Conservation (phyloP, 1,140 invertebrate species). For the Scaptodrosophila lebanonensis region DNA sequence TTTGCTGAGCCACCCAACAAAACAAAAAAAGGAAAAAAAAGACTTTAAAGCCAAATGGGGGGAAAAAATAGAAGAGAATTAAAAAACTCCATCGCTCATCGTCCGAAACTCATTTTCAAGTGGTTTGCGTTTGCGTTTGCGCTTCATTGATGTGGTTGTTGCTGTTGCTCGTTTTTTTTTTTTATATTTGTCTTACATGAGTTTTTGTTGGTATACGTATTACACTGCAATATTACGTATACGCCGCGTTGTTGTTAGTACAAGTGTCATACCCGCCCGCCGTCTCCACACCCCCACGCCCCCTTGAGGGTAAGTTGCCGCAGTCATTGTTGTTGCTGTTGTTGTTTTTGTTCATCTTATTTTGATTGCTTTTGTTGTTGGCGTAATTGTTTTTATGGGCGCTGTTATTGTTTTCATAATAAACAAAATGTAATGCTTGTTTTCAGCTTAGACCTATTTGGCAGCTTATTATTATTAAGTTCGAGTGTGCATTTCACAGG, state of each 20-base stretch:
- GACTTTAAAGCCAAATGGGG: neutral
- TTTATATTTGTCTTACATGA: neutral
- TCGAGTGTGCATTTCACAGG: constrained; percentile 41
- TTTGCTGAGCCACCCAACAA: neutral
- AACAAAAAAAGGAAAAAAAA: neutral
- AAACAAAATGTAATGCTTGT: constrained; percentile 7
- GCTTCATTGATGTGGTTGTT: constrained; percentile 11
- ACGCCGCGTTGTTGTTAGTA: constrained; percentile 15
- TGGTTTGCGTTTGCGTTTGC: neutral
- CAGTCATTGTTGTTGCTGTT: constrained; percentile 31
- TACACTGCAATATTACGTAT: constrained; percentile 32
- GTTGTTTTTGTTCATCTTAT: constrained; percentile 20
- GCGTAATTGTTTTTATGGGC: too few relatives aligned
- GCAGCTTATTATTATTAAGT: constrained; percentile 42
- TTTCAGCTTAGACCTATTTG: constrained; percentile 15
- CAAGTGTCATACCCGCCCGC: too few relatives aligned
- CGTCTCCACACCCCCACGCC: too few relatives aligned
- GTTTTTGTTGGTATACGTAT: constrained; percentile 1
- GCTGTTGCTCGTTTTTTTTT: constrained; percentile 26
- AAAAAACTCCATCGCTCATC: neutral
- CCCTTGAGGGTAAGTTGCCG: too few relatives aligned
- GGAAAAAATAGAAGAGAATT: too few relatives aligned
- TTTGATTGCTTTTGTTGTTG: neutral
- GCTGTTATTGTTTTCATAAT: too few relatives aligned
- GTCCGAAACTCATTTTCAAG: constrained; percentile 7